Evolutionary conservation across 2,888 invertebrate genomes (phyloP).

Genomic region (Gasteruption jaculator): DNA sequence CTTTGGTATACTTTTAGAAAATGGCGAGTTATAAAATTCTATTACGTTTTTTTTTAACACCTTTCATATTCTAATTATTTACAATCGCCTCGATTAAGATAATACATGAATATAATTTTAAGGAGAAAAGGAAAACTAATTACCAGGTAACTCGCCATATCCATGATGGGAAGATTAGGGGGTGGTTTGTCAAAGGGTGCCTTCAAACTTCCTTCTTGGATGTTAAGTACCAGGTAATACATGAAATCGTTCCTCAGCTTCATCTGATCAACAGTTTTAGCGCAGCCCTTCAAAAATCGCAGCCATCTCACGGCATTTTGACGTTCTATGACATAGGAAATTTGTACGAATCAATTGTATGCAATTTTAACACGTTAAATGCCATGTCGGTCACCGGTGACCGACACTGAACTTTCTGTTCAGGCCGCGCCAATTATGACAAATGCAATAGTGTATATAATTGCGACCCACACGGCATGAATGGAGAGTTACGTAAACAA

Average conservation of each 20-base stretch:
- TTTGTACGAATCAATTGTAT: no score
- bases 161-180: conserved; percentile 50
- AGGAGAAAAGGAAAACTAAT: conserved; percentile 6
- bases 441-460: no score
- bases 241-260: conserved; percentile 56
- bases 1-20: no score
- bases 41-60: background rate
- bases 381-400: no score
- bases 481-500: conserved; percentile 12
- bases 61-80: no score
- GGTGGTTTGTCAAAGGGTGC: conserved; percentile 55
- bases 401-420: no score
- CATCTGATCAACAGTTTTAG: conserved; percentile 53
- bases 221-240: conserved; percentile 54
- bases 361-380: no score
- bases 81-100: no score
- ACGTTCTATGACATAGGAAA: no score
- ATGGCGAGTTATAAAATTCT: no score
- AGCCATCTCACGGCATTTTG: conserved; percentile 54
- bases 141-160: conserved; percentile 52
- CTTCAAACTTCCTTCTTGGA: conserved; percentile 52
- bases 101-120: background rate
- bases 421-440: no score
- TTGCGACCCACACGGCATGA: no score
- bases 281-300: conserved; percentile 52